A percentile compares a stretch with the other conserved stretches of the same genome.
Conservation (phyloP, 2,888 invertebrate genomes). For the Amphipoea oculea region DNA sequence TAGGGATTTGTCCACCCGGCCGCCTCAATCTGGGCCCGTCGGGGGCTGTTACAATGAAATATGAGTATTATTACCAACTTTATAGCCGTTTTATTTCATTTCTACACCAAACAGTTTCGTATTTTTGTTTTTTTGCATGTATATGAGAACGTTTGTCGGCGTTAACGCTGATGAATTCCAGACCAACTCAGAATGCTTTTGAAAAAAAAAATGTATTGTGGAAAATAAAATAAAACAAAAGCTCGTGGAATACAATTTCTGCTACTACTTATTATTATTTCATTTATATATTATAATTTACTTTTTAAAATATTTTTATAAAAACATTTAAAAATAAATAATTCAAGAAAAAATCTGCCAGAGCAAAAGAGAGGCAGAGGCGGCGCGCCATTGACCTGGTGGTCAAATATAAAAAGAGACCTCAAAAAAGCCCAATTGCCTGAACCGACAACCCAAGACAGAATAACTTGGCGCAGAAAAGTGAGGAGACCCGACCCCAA, state of each 20-base stretch:
- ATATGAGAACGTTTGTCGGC: conserved; percentile 58
- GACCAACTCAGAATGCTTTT: conserved; percentile 19
- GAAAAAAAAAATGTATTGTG: neutral
- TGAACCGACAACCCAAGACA: too few relatives aligned
- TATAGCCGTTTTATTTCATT: conserved; percentile 78
- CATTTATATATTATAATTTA: neutral
- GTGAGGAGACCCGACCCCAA: too few relatives aligned
- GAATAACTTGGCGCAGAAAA: too few relatives aligned
- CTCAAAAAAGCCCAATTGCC: too few relatives aligned
- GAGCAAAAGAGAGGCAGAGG: too few relatives aligned
- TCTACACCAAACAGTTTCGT: conserved; percentile 70
- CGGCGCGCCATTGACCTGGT: too few relatives aligned
- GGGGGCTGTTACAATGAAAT: conserved; percentile 77
- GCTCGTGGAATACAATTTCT: neutral
- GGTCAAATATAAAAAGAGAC: too few relatives aligned
- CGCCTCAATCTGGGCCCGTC: conserved; percentile 68
- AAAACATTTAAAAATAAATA: too few relatives aligned
- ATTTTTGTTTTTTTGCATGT: conserved; percentile 68
- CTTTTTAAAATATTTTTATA: too few relatives aligned
- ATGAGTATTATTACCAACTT: conserved; percentile 77
- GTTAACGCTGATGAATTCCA: conserved; percentile 50
- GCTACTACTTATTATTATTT: neutral
- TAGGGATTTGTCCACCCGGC: conserved; percentile 71
- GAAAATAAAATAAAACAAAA: conserved; percentile 10
- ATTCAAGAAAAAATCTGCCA: too few relatives aligned